A percentile compares a stretch with the other conserved stretches of the same genome.
phyloP scores from a whole-genome alignment of 2,113 vertebrate species.

The Thryonomys swinderianus region DNA sequence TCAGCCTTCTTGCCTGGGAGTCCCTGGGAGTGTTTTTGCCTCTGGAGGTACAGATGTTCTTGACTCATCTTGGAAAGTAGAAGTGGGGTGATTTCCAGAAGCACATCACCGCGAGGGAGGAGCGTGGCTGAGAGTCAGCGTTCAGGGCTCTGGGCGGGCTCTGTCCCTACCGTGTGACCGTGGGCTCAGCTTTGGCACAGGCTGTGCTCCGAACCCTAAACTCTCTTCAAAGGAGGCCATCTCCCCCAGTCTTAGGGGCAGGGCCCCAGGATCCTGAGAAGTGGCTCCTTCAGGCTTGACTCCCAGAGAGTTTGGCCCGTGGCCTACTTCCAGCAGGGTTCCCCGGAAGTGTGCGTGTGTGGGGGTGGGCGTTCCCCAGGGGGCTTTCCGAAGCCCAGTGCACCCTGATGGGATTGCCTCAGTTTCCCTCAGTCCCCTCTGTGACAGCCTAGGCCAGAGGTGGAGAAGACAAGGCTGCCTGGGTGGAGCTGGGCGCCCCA shows the following conservation, averaged over 20 bases:
- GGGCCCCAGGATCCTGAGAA: not conserved
- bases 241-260: not conserved
- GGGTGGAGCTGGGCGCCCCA: not conserved
- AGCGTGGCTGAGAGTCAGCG: too few species aligned
- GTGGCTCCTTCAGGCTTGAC: not conserved
- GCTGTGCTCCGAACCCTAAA: not conserved
- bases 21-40: not conserved
- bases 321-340: not conserved
- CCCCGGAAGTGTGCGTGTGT: not conserved
- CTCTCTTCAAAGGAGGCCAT: not conserved
- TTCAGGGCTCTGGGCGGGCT: not conserved
- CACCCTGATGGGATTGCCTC: not conserved
- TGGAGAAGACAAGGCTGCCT: not conserved
- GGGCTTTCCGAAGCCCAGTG: not conserved
- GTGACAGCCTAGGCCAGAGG: not conserved
- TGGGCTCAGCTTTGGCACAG: not conserved
- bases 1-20: not conserved
- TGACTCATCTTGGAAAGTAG: constrained; percentile 57
- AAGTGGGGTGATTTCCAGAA: constrained; percentile 50
- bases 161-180: not conserved
- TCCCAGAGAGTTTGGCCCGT: not conserved
- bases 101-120: not conserved
- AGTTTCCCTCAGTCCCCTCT: not conserved
- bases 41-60: not conserved
- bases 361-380: not conserved